Conservation (phyloP, 2,113 vertebrate genomes). For the Fulmarus glacialis region DNA sequence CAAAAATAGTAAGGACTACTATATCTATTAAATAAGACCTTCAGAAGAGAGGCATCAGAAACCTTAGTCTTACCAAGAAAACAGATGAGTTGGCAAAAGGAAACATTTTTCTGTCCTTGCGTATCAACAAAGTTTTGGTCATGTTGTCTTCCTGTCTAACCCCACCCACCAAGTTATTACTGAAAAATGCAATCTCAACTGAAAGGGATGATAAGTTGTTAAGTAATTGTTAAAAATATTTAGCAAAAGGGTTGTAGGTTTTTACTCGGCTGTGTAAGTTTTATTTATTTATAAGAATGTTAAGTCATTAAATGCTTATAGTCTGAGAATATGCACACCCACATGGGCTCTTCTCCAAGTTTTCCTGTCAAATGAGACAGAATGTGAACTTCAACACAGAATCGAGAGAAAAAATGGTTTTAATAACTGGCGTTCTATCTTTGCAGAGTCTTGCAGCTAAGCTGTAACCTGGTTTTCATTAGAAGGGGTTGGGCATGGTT, state of each 20-base stretch:
- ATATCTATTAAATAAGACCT: not conserved
- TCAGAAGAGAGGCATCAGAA: not conserved
- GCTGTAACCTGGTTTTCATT: slow-evolving; percentile 12
- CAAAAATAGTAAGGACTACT: not conserved
- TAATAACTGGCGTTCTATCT: not conserved
- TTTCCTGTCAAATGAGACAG: not conserved
- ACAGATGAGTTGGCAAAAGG: slow-evolving; percentile 30
- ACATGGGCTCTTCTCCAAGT: not conserved
- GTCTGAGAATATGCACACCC: not conserved
- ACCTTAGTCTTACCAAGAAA: not conserved
- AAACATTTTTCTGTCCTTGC: not conserved
- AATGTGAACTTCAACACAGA: not conserved
- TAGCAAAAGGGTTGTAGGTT: not conserved
- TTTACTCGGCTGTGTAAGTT: not conserved
- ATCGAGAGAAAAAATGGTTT: not conserved
- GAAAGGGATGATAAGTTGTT: not conserved
- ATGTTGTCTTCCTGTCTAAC: not conserved
- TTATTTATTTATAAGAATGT: not conserved
- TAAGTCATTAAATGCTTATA: not conserved
- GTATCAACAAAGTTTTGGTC: not conserved
- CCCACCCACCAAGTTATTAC: slow-evolving; percentile 20
- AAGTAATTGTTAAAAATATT: not conserved
- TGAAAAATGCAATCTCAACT: not conserved
- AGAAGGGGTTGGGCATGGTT: not conserved
- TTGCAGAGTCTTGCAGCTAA: not conserved